A percentile compares a stretch with the other conserved stretches of the same genome.
These are phyloP conservation scores for Odocoileus hemionus DNA, from an alignment of 2,113 vertebrate species.

Conservation along the genomic window DNA sequence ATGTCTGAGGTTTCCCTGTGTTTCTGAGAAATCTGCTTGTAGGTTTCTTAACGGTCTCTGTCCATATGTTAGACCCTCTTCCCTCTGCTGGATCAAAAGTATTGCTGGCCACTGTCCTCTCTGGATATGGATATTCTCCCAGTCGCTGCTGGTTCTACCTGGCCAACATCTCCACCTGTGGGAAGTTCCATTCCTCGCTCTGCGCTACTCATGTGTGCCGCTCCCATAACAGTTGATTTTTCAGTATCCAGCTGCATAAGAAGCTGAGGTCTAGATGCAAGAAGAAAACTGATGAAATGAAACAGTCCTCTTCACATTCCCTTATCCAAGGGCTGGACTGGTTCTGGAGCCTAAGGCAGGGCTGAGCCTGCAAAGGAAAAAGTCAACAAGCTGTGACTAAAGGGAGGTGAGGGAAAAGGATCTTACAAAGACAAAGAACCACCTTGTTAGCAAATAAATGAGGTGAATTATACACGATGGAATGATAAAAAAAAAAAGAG, in stretches of 20 bases:
- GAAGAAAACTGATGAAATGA: not conserved
- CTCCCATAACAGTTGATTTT: not conserved
- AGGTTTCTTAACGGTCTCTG: not conserved
- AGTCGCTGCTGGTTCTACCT: not conserved
- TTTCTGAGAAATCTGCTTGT: not conserved
- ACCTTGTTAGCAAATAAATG: not conserved
- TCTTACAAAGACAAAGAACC: not conserved
- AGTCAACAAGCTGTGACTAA: not conserved
- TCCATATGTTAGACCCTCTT: not conserved
- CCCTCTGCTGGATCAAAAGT: not conserved
- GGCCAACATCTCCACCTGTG: not conserved
- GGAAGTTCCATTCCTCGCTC: not conserved
- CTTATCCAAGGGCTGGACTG: not conserved
- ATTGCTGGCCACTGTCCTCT: not conserved
- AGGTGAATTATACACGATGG: not conserved
- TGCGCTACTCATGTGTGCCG: not conserved
- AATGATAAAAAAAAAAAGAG: not conserved
- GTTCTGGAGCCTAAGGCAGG: not conserved
- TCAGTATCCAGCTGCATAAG: not conserved
- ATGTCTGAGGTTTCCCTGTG: not conserved
- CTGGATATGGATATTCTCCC: not conserved
- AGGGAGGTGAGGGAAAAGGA: not conserved
- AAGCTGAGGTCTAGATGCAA: not conserved
- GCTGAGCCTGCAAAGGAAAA: not conserved
- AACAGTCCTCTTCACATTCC: not conserved